phyloP scores from a whole-genome alignment of 2,113 vertebrate genomes.

The Actenoides lindsayi region DNA sequence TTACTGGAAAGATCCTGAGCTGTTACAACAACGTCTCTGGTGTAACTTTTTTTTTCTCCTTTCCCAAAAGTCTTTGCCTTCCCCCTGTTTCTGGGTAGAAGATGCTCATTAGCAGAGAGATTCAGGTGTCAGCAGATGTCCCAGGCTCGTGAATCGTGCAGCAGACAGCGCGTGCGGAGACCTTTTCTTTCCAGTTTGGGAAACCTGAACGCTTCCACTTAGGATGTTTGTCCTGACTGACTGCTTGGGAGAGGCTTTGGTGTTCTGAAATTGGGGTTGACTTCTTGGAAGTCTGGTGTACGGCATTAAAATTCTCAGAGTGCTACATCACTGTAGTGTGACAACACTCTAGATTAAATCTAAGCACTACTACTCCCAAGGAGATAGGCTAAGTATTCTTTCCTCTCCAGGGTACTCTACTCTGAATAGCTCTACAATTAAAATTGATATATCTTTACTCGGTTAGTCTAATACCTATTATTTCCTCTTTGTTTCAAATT shows the following conservation, averaged over 20 bases:
- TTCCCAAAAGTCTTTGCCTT: constrained; percentile 9
- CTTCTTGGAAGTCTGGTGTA: not conserved
- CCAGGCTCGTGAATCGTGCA: not conserved
- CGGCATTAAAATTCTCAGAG: not conserved
- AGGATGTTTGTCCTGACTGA: not conserved
- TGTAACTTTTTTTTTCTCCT: not conserved
- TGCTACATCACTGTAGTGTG: not conserved
- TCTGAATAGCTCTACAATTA: constrained; percentile 2
- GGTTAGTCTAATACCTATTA: not conserved
- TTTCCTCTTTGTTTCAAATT: constrained; percentile 2
- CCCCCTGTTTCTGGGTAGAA: not conserved
- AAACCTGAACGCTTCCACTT: not conserved
- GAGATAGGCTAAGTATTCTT: not conserved
- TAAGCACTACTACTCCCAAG: not conserved
- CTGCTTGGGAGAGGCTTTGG: not conserved
- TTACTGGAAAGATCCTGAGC: constrained; percentile 28
- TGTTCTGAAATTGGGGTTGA: not conserved
- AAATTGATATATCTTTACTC: not conserved
- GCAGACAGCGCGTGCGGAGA: not conserved
- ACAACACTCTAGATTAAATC: not conserved
- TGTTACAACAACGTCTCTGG: constrained; percentile 36
- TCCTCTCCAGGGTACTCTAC: not conserved
- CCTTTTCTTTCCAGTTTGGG: not conserved
- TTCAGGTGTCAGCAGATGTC: not conserved
- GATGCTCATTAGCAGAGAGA: not conserved